phyloP scores from a whole-genome alignment of 2,888 invertebrate genomes.

The Spicauda simplicius region DNA sequence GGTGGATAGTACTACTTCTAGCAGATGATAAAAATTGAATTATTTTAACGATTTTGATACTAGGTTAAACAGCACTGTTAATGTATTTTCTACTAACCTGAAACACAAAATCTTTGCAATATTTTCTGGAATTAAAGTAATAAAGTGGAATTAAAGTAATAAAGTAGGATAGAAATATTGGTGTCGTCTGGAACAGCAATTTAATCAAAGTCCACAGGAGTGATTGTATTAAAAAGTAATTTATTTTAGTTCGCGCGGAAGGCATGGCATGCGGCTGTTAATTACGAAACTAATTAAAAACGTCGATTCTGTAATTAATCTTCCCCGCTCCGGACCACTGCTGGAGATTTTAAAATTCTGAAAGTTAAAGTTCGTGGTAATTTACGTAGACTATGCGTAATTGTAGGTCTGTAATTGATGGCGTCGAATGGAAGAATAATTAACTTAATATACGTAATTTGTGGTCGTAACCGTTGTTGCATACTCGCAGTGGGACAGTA shows the following conservation, averaged over 20 bases:
- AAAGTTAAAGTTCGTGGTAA: slow-evolving; percentile 37
- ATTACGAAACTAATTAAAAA: slow-evolving; percentile 83
- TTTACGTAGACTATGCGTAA: slow-evolving; percentile 35
- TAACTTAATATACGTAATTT: neutral
- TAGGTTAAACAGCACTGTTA: no score
- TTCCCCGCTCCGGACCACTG: slow-evolving; percentile 51
- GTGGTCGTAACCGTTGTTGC: neutral
- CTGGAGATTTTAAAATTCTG: slow-evolving; percentile 37
- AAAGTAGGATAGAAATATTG: neutral
- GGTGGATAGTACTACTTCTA: no score
- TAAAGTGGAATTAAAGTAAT: no score
- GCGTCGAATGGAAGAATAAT: slow-evolving; percentile 14
- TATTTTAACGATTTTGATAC: no score
- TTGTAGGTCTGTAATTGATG: slow-evolving; percentile 31
- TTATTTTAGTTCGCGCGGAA: slow-evolving; percentile 75
- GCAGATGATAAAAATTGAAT: no score
- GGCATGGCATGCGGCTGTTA: slow-evolving; percentile 71
- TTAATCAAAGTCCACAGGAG: slow-evolving; percentile 62
- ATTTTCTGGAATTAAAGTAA: no score
- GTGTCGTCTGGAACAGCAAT: slow-evolving; percentile 43
- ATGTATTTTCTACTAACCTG: no score
- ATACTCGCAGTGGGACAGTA: no score
- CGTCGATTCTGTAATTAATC: slow-evolving; percentile 81
- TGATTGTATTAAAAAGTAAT: slow-evolving; percentile 81
- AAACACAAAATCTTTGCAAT: no score